These are phyloP conservation scores for Ancistrus triradiatus DNA, from an alignment of 2,113 vertebrate genomes.

Conservation along the genomic window DNA sequence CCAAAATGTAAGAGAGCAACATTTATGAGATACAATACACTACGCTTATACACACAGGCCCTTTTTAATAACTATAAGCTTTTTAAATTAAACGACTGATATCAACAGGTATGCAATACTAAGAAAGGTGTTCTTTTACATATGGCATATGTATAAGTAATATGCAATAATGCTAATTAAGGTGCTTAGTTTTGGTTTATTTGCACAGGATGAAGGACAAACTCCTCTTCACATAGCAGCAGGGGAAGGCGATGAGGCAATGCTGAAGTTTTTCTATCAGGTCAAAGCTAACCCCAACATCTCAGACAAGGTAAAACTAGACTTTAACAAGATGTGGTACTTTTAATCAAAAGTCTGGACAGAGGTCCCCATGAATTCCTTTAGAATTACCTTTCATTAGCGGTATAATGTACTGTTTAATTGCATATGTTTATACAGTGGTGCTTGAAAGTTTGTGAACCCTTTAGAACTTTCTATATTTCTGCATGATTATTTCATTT, in stretches of 20 bases:
- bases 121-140: no score
- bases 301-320: slow-evolving; percentile 35
- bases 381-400: no score
- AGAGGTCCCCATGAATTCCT: no score
- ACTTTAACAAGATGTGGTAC: no score
- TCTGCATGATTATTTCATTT: no score
- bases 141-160: background rate
- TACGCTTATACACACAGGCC: background rate
- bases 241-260: slow-evolving; percentile 42
- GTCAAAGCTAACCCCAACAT: slow-evolving; percentile 50
- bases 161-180: background rate
- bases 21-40: background rate
- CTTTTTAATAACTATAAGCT: no score
- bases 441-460: no score
- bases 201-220: slow-evolving; percentile 46
- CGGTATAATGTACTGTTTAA: background rate
- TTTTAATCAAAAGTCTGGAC: no score
- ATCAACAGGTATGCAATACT: no score
- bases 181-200: slow-evolving; percentile 4
- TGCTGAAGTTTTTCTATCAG: slow-evolving; percentile 50
- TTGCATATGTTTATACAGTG: no score
- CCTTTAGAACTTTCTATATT: no score
- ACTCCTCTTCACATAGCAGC: slow-evolving; percentile 37
- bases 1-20: slow-evolving; percentile 55
- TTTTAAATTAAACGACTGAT: no score